phyloP scores from a whole-genome alignment of 1,140 invertebrate species.

The Orchestia grillus region DNA sequence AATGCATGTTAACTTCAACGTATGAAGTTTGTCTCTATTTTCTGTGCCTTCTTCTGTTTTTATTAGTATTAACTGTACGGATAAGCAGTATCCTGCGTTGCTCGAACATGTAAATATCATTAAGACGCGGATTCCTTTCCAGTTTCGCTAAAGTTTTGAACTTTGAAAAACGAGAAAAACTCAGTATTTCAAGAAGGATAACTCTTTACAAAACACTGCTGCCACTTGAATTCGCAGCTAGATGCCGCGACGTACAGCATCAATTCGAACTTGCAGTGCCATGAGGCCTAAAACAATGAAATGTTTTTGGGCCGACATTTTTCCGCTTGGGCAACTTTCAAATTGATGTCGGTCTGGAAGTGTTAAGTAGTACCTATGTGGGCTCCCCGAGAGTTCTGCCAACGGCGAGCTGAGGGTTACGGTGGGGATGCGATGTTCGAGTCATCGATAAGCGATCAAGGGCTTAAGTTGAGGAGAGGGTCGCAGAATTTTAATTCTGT shows the following conservation, averaged over 20 bases:
- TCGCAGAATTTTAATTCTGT: background rate
- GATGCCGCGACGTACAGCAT: background rate
- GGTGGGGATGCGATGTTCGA: background rate
- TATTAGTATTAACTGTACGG: background rate
- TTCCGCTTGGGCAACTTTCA: background rate
- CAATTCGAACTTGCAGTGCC: background rate
- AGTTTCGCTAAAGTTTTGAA: background rate
- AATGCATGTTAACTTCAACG: background rate
- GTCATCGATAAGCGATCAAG: background rate
- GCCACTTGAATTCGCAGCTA: background rate
- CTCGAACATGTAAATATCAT: background rate
- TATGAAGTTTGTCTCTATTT: background rate
- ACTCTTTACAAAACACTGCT: background rate
- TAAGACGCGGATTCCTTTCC: background rate
- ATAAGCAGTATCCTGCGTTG: background rate
- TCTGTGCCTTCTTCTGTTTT: background rate
- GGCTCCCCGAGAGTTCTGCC: background rate
- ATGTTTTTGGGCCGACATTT: background rate
- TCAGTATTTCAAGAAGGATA: background rate
- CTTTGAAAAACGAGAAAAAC: background rate
- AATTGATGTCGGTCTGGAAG: background rate
- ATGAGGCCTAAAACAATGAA: background rate
- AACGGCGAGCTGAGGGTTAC: background rate
- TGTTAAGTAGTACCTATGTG: background rate
- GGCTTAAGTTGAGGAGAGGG: background rate